Conservation (phyloP, 2,113 vertebrate species). For the Trogon surrucura region DNA sequence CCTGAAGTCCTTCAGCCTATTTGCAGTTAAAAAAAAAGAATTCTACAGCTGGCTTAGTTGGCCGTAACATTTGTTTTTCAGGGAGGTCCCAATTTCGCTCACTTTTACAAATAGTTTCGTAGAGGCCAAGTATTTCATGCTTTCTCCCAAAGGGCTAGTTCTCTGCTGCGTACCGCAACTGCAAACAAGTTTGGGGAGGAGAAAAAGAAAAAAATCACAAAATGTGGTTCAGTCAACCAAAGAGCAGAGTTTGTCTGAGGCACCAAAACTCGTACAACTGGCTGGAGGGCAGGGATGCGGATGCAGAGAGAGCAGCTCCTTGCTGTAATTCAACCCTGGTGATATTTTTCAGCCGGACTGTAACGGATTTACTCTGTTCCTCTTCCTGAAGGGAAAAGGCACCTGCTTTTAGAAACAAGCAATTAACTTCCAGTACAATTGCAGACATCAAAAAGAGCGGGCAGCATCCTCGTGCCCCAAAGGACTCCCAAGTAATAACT, state of each 20-base stretch:
- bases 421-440: not conserved
- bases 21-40: not conserved
- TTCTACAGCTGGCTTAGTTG: not conserved
- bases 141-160: not conserved
- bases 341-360: not conserved
- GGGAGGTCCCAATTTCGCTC: constrained; percentile 6
- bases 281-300: not conserved
- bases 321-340: not conserved
- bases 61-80: constrained; percentile 8
- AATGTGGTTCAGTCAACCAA: not conserved
- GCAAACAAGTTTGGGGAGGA: not conserved
- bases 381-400: not conserved
- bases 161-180: not conserved
- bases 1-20: not conserved
- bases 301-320: not conserved
- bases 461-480: not conserved
- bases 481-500: not conserved
- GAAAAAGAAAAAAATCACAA: not conserved
- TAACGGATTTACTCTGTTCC: not conserved
- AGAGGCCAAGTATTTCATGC: constrained; percentile 1
- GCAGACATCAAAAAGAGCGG: not conserved
- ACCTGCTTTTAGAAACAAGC: not conserved
- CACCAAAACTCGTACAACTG: not conserved
- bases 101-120: constrained; percentile 7
- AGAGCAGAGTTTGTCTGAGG: not conserved